Evolutionary conservation across 2,888 invertebrate genomes (phyloP).

Genomic region (Kryphioiulus occultus): DNA sequence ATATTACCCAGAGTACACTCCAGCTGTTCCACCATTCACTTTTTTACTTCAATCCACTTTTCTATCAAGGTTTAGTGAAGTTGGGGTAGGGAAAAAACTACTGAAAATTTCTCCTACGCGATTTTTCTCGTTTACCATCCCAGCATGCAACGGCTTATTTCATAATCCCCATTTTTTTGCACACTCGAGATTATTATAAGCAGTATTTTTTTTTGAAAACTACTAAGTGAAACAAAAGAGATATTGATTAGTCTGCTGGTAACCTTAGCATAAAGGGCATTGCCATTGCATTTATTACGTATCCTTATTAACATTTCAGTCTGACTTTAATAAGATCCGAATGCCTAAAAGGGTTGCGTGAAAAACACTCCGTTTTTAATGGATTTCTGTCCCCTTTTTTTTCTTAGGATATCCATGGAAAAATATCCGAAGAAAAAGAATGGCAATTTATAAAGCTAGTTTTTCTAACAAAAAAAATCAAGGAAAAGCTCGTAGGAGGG

Average conservation of each 20-base stretch:
- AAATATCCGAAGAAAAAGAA: too few species aligned
- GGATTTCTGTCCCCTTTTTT: not conserved
- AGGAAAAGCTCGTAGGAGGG: not conserved
- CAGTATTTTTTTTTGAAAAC: not conserved
- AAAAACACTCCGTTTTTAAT: not conserved
- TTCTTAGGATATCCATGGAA: not conserved
- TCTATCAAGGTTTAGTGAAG: not conserved
- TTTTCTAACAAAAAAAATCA: not conserved
- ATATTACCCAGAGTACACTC: not conserved
- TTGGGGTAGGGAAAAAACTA: not conserved
- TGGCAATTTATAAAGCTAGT: not conserved
- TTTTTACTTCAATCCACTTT: not conserved
- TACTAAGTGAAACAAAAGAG: not conserved
- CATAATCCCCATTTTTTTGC: not conserved
- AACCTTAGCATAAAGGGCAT: not conserved
- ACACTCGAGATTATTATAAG: not conserved
- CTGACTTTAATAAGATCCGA: not conserved
- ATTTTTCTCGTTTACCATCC: not conserved
- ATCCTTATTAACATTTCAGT: not conserved
- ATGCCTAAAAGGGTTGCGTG: not conserved
- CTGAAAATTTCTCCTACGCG: not conserved
- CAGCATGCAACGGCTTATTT: not conserved
- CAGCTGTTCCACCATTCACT: not conserved
- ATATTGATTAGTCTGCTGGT: not conserved
- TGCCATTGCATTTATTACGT: not conserved